Base-by-base conservation (phyloP, 2,888 invertebrate species). In the Drosophila subquinaria region DNA sequence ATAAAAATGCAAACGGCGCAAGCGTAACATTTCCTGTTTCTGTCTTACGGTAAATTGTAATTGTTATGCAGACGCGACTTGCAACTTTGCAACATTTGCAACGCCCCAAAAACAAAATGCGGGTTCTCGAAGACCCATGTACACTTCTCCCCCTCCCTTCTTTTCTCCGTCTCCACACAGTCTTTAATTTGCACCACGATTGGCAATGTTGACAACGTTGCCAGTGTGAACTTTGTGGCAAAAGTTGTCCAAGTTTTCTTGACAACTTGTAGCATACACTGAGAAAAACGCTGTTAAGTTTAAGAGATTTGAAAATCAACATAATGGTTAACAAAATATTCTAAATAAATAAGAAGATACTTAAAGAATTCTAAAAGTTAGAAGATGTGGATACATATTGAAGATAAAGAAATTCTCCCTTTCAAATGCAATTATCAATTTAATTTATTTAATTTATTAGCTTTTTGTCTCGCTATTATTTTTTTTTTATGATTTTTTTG, bases 21-120 rank as follows among this genome's bases (percentile, higher is more conserved):
- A 84, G 79, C 79, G 76, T 69, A 88, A 73, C 82, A 79, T 81
- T 82, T 82, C 85, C 88, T 88, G 88, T 81, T 82, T 51, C 33
- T 69, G 71, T 69, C 66, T 66, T 84, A 82, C 88, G 85, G 88
- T 82, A 82, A 81, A 82, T 69, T 52, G 70, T 87, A 82, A 82
- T 82, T 82, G 82, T 84, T 83, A 82, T 84, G 88, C 82, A 80
- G 87, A 83, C 70, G 87, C 77, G 69, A 71, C 69, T 76, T 48
- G 72, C 65, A 48, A 52, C 47, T 40, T 40, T 67, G 74, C 64
- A 56, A 55, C 65, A 42, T 50, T 50, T 77, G 78, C 72, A 63
- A 76, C 73, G 73, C 72, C 81, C 78, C 79, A 47, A 87, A 76
- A 72, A 64, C 68, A 69, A 72, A 66, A 68, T 73, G 67, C 48